Conservation (phyloP, 2,888 invertebrate species). For the Cylloceria caligata region DNA sequence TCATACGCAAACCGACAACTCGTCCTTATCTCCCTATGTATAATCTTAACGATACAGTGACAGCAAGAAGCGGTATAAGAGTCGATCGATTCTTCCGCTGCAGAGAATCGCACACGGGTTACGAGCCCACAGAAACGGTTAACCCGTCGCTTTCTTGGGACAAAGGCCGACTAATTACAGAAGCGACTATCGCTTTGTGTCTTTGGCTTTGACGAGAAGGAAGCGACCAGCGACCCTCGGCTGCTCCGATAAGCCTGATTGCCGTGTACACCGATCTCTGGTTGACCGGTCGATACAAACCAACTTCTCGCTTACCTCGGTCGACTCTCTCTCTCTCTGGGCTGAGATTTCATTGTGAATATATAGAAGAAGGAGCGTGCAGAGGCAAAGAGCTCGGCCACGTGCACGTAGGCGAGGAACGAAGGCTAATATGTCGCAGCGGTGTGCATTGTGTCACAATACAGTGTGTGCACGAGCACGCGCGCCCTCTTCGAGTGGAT, state of each 20-base stretch:
- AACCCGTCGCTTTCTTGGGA: slow-evolving; percentile 46
- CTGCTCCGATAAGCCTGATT: slow-evolving; percentile 43
- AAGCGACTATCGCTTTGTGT: slow-evolving; percentile 64
- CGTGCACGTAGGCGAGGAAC: slow-evolving; percentile 40
- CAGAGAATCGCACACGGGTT: slow-evolving; percentile 14
- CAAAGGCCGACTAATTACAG: slow-evolving; percentile 72
- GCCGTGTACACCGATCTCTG: slow-evolving; percentile 7
- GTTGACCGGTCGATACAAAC: not conserved
- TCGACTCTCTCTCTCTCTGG: slow-evolving; percentile 27
- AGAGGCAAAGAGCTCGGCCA: slow-evolving; percentile 7
- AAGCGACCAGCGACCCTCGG: slow-evolving; percentile 15
- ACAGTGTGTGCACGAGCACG: not conserved
- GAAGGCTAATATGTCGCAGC: slow-evolving; percentile 53
- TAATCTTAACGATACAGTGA: not conserved
- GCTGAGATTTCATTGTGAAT: not conserved
- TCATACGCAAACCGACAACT: too few species aligned
- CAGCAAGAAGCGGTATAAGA: not conserved
- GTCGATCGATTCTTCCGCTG: slow-evolving; percentile 9
- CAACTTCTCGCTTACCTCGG: slow-evolving; percentile 5
- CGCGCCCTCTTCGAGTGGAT: slow-evolving; percentile 7
- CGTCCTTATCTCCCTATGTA: too few species aligned
- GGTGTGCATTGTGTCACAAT: slow-evolving; percentile 61
- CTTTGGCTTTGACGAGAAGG: slow-evolving; percentile 34
- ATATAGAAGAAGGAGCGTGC: not conserved
- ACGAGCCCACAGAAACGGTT: slow-evolving; percentile 18